Evolutionary conservation across 2,888 invertebrate genomes (phyloP).

Genomic region (Caenorhabditis panamensis): DNA sequence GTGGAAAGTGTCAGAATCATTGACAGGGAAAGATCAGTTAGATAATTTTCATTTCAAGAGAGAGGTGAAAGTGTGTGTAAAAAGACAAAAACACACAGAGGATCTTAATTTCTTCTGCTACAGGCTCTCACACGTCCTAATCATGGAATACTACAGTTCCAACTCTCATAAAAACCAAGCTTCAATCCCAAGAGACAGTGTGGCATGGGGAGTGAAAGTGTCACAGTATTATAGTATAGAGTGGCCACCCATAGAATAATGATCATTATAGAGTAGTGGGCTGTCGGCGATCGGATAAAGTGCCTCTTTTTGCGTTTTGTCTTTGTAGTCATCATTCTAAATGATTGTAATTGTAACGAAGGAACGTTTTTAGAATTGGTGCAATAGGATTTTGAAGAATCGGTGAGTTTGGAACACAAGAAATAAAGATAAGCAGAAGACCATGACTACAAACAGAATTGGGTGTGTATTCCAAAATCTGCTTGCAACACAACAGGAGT

Average conservation of each 20-base stretch:
- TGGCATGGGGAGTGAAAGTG: constrained; percentile 25
- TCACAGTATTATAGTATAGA: constrained; percentile 43
- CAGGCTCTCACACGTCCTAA: too few species aligned
- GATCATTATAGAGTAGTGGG: constrained; percentile 29
- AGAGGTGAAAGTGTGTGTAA: not conserved
- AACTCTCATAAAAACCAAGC: too few species aligned
- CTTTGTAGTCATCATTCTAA: not conserved
- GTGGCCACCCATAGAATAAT: constrained; percentile 28
- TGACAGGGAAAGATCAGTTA: constrained; percentile 7
- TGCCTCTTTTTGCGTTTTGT: constrained; percentile 19
- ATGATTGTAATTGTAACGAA: not conserved
- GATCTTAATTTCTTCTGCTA: too few species aligned
- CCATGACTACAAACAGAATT: too few species aligned
- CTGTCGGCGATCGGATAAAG: constrained; percentile 30
- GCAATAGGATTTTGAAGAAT: not conserved
- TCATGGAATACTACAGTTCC: too few species aligned
- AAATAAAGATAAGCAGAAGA: too few species aligned
- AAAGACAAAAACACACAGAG: too few species aligned
- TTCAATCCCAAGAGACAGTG: too few species aligned
- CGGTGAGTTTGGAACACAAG: not conserved
- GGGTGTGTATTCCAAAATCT: too few species aligned
- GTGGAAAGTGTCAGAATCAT: constrained; percentile 1
- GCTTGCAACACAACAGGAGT: constrained; percentile 16
- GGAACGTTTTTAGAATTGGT: too few species aligned
- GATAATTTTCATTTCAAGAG: constrained; percentile 1